Base-by-base conservation (phyloP, 2,113 vertebrate genomes). In the Tychaedon coryphoeus region DNA sequence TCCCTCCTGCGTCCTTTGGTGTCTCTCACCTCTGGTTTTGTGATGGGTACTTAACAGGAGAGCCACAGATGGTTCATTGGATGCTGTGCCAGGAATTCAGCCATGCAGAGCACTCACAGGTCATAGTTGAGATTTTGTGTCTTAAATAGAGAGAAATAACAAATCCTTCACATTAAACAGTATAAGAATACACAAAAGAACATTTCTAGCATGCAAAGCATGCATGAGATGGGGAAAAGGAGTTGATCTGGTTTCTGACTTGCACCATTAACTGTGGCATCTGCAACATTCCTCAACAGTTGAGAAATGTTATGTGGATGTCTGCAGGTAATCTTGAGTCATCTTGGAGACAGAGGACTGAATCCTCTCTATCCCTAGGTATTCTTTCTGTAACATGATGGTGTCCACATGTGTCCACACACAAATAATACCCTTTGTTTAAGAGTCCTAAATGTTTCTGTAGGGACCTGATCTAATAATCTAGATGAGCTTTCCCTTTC, bases 81-180 rank as follows among this genome's bases (percentile, higher is more conserved):
- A 15, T 62, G n/a, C 19, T 77, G 22, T 36, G 25, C 16, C 18
- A 23, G 31, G n/a, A 83, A 20, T 20, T 34, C 16, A 23, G 17
- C 26, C 0, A 0, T 29, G 31, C 36, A 16, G 36, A 48, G 28
- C 3, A 3, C 34, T 86, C 0, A 0, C 1, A 28, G 34, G 47
- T 80, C 22, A 2, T 12, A 28, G 47, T 13, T n/a, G 28, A 77
- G 40, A 12, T 64, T 76, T 92, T 90, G 12, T 16, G 12, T 80
- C 6, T 2, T 28, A 61, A 36, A 4, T 23, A n/a, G 50, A 72
- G n/a, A 62, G 7, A 54, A 82, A 69, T 20, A 88, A 22, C 40
- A 47, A n/a, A 85, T 24, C 16, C 38, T 50, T 53, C 18, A 26
- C 5, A 3, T 19, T 57, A 61, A 91, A 36, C 13, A 24, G 14